Evolutionary conservation across 2,797 vertebrate genomes (phyloP), one percentile per base, ranked within the genome.

Genomic region (Enteromius viviparus): DNA sequence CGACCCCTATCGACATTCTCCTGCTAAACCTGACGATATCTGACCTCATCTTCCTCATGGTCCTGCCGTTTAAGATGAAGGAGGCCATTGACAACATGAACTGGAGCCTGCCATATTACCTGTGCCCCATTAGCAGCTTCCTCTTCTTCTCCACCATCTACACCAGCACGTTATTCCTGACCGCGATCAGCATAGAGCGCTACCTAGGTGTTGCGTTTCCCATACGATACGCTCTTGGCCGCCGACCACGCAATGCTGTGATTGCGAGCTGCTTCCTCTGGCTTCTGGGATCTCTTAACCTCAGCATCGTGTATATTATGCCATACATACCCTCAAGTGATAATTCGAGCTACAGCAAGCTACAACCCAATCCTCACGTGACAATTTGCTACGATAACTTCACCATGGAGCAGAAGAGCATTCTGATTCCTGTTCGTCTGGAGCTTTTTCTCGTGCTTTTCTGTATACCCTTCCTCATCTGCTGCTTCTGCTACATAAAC

Each of bases 141-240:
- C 76, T 95, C n/a, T 97, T 96, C 90, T 98, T 94, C 89, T 95
- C 94, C 89, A 96, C 95, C 90, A 96, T 97, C 90, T 98, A 98
- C 91, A 95, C 95, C 91, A 97, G 96, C 92, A 96, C 95, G 0
- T 90, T 97, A 76, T 93, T 97, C 68, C 92, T 98, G 84, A 96
- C 96, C 0, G 96, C 94, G 0, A 93, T 98, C 11, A 95, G 95
- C 12, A 90, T 97, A 0, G 96, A 97, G 85, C 94, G 97, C 3
- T 98, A 97, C 81, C 90, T 97, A 32, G 95, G 96, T 0, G 96
- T 97, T 1, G 96, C 95, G 17, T 96, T 91, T 87, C 97, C 97
- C 0, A 92, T 97, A 83, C 88, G 89, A 29, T 96, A 96, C 78
- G 93, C 95, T 2, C 65, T 94, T n/a, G 91, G 92, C 0, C 95